Evolutionary conservation across 2,888 invertebrate species (phyloP).

Genomic region (Monoplex corrugatus): DNA sequence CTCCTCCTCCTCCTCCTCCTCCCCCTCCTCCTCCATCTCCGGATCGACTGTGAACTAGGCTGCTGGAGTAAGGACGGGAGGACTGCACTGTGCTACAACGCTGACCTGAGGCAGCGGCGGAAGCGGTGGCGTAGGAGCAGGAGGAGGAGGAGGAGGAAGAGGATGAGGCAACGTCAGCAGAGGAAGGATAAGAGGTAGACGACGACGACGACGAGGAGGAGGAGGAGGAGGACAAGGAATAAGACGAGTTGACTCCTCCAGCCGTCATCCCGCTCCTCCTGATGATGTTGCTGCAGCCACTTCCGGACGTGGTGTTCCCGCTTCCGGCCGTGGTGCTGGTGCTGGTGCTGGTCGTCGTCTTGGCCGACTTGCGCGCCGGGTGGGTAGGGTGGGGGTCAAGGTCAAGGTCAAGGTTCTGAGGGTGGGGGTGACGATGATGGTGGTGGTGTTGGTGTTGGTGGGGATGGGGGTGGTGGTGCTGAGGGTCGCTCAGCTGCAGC

Average conservation of each 20-base stretch:
- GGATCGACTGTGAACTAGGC: neutral
- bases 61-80: neutral
- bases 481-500: slow-evolving; percentile 57
- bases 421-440: slow-evolving; percentile 39
- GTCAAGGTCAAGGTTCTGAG: too few species aligned
- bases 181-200: slow-evolving; percentile 1
- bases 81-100: neutral
- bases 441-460: neutral
- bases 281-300: neutral
- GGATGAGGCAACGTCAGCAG: neutral
- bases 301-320: slow-evolving; percentile 36
- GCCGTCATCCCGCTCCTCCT: slow-evolving; percentile 12
- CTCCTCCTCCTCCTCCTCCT: neutral
- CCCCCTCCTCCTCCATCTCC: neutral
- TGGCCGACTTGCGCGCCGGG: slow-evolving; percentile 3
- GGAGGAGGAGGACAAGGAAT: neutral
- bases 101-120: neutral
- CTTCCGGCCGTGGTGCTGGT: neutral
- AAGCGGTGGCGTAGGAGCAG: neutral
- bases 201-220: neutral
- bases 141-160: neutral
- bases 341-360: neutral
- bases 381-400: neutral
- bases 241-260: slow-evolving; percentile 28
- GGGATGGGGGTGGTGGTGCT: neutral